Conservation (phyloP, 1,140 invertebrate genomes). For the Trialeurodes vaporariorum region DNA sequence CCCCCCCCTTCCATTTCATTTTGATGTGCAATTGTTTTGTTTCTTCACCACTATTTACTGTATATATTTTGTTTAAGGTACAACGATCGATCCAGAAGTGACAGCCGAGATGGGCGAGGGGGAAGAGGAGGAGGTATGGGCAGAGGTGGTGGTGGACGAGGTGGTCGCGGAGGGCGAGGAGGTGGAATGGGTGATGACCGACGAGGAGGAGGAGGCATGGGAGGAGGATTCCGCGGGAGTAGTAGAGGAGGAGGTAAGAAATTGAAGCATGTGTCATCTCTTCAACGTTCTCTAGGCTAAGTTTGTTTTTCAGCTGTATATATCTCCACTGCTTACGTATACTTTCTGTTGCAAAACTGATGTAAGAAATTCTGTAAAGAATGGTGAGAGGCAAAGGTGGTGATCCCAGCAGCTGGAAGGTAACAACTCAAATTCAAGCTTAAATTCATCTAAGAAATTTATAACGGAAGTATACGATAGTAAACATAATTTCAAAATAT, state of each 20-base stretch:
- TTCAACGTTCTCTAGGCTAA: too few species aligned
- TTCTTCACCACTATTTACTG: too few species aligned
- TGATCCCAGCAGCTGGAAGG: too few species aligned
- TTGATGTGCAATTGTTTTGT: too few species aligned
- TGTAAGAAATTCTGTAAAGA: neutral
- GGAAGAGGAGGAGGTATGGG: neutral
- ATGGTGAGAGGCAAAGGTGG: neutral
- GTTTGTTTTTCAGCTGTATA: neutral
- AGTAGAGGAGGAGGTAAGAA: neutral
- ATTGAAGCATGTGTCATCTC: too few species aligned
- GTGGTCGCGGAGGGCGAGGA: neutral
- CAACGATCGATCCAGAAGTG: neutral
- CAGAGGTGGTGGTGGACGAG: neutral
- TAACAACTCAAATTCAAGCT: too few species aligned
- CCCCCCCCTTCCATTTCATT: too few species aligned
- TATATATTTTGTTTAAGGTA: neutral
- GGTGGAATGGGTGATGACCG: neutral
- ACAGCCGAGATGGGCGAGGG: neutral
- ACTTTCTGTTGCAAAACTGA: neutral
- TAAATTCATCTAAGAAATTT: too few species aligned
- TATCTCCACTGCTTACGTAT: neutral
- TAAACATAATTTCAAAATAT: too few species aligned
- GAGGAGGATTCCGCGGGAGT: neutral
- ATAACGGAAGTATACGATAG: too few species aligned
- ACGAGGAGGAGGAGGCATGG: neutral